Evolutionary conservation across 1,140 invertebrate species (phyloP).

Genomic region (Sarcophaga bullata): DNA sequence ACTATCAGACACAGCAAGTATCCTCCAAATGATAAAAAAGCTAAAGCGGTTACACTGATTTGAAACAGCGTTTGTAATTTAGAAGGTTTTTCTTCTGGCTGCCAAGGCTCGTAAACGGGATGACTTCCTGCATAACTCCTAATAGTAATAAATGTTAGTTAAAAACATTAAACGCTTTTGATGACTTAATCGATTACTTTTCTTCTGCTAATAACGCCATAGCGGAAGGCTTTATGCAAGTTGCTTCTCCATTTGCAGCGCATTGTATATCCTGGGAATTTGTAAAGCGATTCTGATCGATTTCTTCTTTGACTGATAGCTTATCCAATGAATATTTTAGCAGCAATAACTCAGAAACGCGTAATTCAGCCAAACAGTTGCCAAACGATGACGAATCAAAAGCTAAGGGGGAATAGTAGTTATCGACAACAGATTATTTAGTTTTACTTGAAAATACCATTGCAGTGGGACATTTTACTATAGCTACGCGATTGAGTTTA

Average conservation of each 20-base stretch:
- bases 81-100: conserved; percentile 66
- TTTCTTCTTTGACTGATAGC: background rate
- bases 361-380: conserved; percentile 4
- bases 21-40: conserved; percentile 82
- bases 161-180: background rate
- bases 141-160: background rate
- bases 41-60: conserved; percentile 76
- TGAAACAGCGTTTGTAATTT: conserved; percentile 77
- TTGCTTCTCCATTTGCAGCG: background rate
- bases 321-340: conserved; percentile 16
- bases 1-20: conserved; percentile 80
- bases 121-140: background rate
- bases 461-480: conserved; percentile 13
- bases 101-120: conserved; percentile 40
- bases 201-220: conserved; percentile 43
- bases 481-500: background rate
- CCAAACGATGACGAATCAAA: background rate
- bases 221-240: conserved; percentile 32
- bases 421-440: background rate
- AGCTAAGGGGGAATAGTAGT: background rate
- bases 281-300: background rate
- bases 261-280: background rate
- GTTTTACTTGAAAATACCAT: background rate
- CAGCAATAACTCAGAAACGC: background rate
- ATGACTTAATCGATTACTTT: conserved; percentile 23